These are phyloP conservation scores for Drosophila ironensis DNA, from an alignment of 1,140 invertebrate genomes.

Conservation along the genomic window DNA sequence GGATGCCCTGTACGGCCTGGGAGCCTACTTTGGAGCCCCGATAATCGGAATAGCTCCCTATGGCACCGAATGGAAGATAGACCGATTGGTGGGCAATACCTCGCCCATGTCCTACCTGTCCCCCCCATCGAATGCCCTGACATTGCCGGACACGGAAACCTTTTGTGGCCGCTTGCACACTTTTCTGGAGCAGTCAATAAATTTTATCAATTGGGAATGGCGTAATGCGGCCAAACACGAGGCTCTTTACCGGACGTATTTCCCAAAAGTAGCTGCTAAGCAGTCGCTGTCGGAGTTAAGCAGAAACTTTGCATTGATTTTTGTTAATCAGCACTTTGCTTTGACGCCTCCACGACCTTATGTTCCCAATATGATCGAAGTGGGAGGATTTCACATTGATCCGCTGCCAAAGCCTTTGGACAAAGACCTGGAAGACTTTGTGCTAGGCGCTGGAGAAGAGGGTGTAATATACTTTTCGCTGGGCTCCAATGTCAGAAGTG, in stretches of 20 bases:
- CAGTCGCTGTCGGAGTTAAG: constrained; percentile 32
- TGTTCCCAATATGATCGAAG: constrained; percentile 65
- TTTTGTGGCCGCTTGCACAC: not conserved
- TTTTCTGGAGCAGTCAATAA: constrained; percentile 1
- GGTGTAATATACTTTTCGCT: constrained; percentile 85
- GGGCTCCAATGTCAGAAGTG: constrained; percentile 82
- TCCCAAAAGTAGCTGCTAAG: constrained; percentile 21
- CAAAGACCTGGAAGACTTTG: constrained; percentile 81
- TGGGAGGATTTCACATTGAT: constrained; percentile 84
- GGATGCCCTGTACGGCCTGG: constrained; percentile 17
- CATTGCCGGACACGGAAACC: not conserved
- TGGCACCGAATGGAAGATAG: constrained; percentile 25
- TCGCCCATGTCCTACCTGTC: constrained; percentile 15
- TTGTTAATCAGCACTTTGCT: constrained; percentile 71
- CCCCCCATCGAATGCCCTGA: not conserved
- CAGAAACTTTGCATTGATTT: constrained; percentile 53
- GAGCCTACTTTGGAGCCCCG: constrained; percentile 9
- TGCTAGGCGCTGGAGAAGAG: constrained; percentile 83
- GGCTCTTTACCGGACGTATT: constrained; percentile 65
- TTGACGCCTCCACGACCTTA: constrained; percentile 52
- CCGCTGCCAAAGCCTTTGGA: constrained; percentile 69
- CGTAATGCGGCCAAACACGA: constrained; percentile 53
- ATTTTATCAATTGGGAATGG: constrained; percentile 64
- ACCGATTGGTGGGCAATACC: constrained; percentile 13
- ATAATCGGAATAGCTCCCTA: constrained; percentile 17